phyloP scores from a whole-genome alignment of 2,888 invertebrate species.

The Metopia argyrocephala region DNA sequence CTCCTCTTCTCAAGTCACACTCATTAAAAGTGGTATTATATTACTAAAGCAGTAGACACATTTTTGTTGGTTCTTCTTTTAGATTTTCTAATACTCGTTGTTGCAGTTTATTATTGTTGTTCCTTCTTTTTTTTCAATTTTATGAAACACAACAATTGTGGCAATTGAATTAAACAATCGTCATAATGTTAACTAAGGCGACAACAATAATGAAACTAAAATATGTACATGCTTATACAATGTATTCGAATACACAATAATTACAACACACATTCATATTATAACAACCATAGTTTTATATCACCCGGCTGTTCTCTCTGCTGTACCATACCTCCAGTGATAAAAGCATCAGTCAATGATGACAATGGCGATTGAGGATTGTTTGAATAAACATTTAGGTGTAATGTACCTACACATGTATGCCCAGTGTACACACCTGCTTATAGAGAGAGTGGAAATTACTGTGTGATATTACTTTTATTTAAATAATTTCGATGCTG shows the following conservation, averaged over 20 bases:
- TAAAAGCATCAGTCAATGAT: no score
- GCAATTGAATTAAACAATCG: constrained; percentile 60
- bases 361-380: not conserved
- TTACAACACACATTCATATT: constrained; percentile 8
- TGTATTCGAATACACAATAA: not conserved
- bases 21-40: no score
- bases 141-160: constrained; percentile 47
- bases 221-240: not conserved
- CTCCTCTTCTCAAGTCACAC: no score
- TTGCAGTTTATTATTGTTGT: not conserved
- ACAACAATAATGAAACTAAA: not conserved
- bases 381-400: not conserved
- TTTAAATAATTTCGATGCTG: not conserved
- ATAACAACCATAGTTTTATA: constrained; percentile 26
- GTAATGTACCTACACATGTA: not conserved
- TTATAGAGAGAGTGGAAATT: not conserved
- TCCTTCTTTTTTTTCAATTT: constrained; percentile 1
- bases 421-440: not conserved
- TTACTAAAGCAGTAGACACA: constrained; percentile 17
- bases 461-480: not conserved
- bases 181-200: constrained; percentile 17
- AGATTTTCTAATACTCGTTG: not conserved
- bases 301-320: not conserved
- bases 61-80: constrained; percentile 17
- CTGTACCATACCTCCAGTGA: not conserved